Evolutionary conservation across 2,113 vertebrate genomes (phyloP).

Genomic region (Leucoraja erinaceus): DNA sequence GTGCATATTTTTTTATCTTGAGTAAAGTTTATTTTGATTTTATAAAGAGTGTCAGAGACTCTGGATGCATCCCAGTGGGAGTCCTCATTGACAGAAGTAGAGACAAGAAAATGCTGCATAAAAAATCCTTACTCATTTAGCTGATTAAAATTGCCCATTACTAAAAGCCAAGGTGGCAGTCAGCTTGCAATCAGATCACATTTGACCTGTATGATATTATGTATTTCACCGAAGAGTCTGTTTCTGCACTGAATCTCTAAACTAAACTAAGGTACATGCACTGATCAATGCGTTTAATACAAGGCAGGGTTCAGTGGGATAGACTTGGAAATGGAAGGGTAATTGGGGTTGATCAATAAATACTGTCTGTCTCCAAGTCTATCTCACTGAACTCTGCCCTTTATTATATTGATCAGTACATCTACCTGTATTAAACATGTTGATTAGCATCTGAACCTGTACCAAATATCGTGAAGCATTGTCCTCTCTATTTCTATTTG

Average conservation of each 20-base stretch:
- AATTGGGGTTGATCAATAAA: too few species aligned
- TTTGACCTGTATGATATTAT: background rate
- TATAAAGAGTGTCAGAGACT: background rate
- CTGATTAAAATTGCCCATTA: background rate
- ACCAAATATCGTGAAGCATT: background rate
- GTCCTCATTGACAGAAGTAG: too few species aligned
- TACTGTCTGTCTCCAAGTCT: background rate
- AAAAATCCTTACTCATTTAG: background rate
- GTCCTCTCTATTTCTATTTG: background rate
- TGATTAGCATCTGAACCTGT: background rate
- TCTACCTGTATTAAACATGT: background rate
- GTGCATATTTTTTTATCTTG: too few species aligned
- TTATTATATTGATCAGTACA: too few species aligned
- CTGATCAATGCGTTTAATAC: too few species aligned
- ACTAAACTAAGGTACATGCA: too few species aligned
- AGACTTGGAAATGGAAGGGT: too few species aligned
- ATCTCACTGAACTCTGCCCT: background rate
- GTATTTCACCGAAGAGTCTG: background rate
- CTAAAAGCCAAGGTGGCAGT: background rate
- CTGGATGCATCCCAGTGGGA: background rate
- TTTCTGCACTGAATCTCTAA: too few species aligned
- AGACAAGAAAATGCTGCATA: background rate
- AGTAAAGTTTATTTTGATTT: too few species aligned
- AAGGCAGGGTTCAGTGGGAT: too few species aligned
- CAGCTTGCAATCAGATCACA: background rate